Base-by-base conservation (phyloP, 2,888 invertebrate species). In the Lochmaea crataegi region DNA sequence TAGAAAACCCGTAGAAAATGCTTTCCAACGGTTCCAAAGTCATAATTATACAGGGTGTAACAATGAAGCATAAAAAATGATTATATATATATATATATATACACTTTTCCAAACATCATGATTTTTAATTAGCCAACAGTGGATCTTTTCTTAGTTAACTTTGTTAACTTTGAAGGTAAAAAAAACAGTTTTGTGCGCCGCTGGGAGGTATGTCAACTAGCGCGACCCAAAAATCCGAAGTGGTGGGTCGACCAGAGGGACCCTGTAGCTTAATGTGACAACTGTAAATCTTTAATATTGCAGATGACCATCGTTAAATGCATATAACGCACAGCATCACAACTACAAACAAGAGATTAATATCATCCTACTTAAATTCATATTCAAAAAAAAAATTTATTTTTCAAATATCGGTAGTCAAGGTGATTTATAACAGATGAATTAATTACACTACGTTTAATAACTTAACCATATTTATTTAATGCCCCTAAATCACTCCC, bases 251-350 rank as follows among this genome's bases (percentile, higher is more conserved):
- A 76, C 76, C 77, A 72, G 72, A 48, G 76, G 74, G 76, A 75
- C 75, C 82, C 82, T 75, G 77, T 74, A 76, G 80, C 78, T 80
- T 82, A 82, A 82, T 81, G 79, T 81, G 82, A 82, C 82, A 82
- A 81, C 82, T 77, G 78, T 82, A 82, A 82, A 82, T 82, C 81
- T 82, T 80, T 75, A 76, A 80, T 78, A 80, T 78, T 79, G 79
- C 78, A 77, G 79, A 79, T 79, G 81, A 80, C 79, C 80, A 77
- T 74, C 74, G 75, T 73, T 73, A 68, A 77, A 73, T 74, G 65
- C 72, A 74, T 69, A 68, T 69, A 68, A 71, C 69, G 65, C 74
- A 32, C 57, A 60, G 61, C 69, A 48, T 56, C 61, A 63, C 16
- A 42, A 16, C 18, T 42, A 63, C 61, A 42, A 63, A 63, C 61